These are phyloP conservation scores for Salvator merianae DNA, from an alignment of 2,113 vertebrate species.

Conservation along the genomic window DNA sequence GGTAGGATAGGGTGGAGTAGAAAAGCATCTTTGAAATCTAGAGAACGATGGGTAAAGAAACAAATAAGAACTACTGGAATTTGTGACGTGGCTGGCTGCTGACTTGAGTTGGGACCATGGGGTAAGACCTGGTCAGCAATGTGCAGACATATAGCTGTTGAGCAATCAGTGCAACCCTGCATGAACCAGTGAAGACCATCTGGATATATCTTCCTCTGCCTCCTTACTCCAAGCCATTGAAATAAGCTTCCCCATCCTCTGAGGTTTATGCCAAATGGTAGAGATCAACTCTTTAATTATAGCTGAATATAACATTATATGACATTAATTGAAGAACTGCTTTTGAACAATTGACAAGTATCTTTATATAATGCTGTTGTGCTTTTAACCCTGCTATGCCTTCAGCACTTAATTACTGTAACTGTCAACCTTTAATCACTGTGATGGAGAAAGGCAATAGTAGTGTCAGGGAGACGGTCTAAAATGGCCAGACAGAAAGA, in stretches of 20 bases:
- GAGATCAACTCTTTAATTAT: constrained; percentile 34
- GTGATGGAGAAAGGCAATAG: constrained; percentile 20
- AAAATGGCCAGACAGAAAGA: neutral
- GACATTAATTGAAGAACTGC: constrained; percentile 21
- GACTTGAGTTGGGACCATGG: neutral
- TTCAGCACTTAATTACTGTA: neutral
- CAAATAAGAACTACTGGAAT: neutral
- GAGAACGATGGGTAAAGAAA: neutral
- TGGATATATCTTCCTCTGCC: neutral
- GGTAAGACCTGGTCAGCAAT: neutral
- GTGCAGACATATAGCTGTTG: neutral
- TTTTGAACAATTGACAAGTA: constrained; percentile 25
- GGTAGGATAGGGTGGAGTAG: neutral
- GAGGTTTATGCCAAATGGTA: constrained; percentile 24
- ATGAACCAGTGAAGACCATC: neutral
- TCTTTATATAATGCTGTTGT: neutral
- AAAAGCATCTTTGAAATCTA: neutral
- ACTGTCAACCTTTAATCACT: constrained; percentile 38
- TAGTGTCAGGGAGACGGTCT: neutral
- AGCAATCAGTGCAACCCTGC: neutral
- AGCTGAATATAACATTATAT: neutral
- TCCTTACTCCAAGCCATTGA: no score
- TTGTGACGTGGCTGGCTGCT: neutral
- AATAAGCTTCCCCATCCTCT: neutral
- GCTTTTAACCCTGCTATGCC: constrained; percentile 6